Conservation (phyloP, 1,140 invertebrate species). For the Drosophila sp. region DNA sequence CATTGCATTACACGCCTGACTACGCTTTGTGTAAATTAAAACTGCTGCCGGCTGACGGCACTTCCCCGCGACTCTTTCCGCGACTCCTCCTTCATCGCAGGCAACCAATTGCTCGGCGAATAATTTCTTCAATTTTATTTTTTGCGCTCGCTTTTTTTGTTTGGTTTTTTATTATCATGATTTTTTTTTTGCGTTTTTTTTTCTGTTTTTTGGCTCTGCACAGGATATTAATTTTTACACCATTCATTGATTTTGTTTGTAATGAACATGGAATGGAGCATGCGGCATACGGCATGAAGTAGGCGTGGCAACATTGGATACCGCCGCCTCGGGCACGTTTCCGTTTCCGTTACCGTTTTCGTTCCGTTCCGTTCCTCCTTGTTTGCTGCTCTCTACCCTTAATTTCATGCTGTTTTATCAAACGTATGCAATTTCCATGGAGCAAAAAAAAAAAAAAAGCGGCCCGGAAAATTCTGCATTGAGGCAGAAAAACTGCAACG, state of each 20-base stretch:
- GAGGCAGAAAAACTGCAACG: conserved; percentile 74
- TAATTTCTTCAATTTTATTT: conserved; percentile 31
- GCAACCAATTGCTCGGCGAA: conserved; percentile 20
- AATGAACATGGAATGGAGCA: conserved; percentile 55
- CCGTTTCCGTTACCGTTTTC: conserved; percentile 55
- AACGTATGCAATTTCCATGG: conserved; percentile 52
- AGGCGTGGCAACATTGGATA: conserved; percentile 37
- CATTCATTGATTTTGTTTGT: conserved; percentile 82
- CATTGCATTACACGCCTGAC: conserved; percentile 72
- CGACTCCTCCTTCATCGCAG: not conserved
- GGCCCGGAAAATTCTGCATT: conserved; percentile 58
- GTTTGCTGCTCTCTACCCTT: conserved; percentile 1
- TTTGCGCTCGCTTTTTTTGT: conserved; percentile 1
- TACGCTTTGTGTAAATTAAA: conserved; percentile 82
- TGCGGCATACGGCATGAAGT: conserved; percentile 11
- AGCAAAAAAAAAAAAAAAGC: not conserved
- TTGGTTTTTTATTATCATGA: conserved; percentile 18
- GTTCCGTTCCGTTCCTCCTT: not conserved
- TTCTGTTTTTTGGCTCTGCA: conserved; percentile 23
- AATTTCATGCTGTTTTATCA: conserved; percentile 42
- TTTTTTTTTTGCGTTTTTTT: conserved; percentile 14
- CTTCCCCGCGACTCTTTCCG: not conserved
- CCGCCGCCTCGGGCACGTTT: conserved; percentile 44
- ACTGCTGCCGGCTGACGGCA: conserved; percentile 68
- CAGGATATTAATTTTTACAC: conserved; percentile 83